Conservation (phyloP, 2,888 invertebrate species). For the Orthonychiurus folsomi region DNA sequence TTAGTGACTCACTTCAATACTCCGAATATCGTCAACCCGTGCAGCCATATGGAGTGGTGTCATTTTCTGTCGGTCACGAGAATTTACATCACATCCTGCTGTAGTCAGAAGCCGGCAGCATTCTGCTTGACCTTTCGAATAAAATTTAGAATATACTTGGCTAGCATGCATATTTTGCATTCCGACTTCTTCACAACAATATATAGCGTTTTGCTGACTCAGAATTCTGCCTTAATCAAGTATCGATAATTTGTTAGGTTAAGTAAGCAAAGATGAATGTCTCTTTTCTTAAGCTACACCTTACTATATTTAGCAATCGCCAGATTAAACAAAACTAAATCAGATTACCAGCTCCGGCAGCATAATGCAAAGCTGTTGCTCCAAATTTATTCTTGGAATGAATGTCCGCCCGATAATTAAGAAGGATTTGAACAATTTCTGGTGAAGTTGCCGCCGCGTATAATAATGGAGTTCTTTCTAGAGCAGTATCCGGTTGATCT, state of each 20-base stretch:
- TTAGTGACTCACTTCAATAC: constrained; percentile 39
- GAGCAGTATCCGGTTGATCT: constrained; percentile 39
- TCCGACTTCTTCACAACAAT: no score
- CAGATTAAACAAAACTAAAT: neutral
- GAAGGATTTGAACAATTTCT: constrained; percentile 36
- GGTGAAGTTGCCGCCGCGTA: constrained; percentile 39
- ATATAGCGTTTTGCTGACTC: no score
- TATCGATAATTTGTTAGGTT: no score
- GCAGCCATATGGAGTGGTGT: constrained; percentile 52
- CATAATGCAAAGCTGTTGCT: constrained; percentile 39
- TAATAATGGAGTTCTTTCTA: constrained; percentile 37
- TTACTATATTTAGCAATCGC: no score
- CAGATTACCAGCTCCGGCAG: constrained; percentile 38
- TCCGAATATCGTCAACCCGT: constrained; percentile 48
- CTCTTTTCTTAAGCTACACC: no score
- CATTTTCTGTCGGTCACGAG: constrained; percentile 40
- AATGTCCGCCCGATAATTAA: constrained; percentile 36
- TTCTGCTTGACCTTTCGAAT: constrained; percentile 37
- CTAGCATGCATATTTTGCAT: neutral
- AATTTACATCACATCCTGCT: constrained; percentile 39
- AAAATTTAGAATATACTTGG: neutral
- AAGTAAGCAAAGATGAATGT: no score
- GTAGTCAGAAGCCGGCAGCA: constrained; percentile 36
- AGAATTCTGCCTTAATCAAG: no score
- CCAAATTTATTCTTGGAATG: constrained; percentile 39